Base-by-base conservation (phyloP, 2,113 vertebrate genomes). In the Spheniscus mendiculus region DNA sequence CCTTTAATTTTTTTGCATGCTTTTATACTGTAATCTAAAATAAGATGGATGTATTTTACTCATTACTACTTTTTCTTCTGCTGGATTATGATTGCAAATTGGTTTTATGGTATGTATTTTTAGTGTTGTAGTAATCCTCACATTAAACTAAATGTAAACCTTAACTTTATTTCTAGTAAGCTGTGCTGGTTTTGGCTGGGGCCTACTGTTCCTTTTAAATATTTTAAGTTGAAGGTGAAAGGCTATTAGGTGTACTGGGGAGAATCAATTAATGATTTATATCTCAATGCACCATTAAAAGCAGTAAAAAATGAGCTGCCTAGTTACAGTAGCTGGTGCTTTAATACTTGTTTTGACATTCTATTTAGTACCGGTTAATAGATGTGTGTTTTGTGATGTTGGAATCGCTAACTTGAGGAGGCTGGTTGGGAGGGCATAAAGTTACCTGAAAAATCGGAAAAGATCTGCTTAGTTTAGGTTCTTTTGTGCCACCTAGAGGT, bases 401-500 rank as follows among this genome's bases (percentile, higher is more conserved):
- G 15, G 34, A 88, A 71, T 62, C 90, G 15, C 30, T 88, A 38
- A 72, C 9, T 82, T 66, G 78, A 45, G 34, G 44, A 69, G 34
- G 12, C 42, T 88, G n/a, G 38, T 61, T 80, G 32, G 53, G 18
- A 92, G 22, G 5, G 11, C 15, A 4, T 36, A 65, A 29, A 2
- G 4, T 78, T 70, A 74, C 36, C 27, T 53, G 12, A 65, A 53
- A 49, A 56, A 36, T 26, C 5, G 14, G 18, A 32, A 53, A 50
- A 87, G 27, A 12, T 16, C 15, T 61, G 22, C 38, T 63, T 83
- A 49, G 40, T 36, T 77, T 67, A 84, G 14, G 81, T 70, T 90
- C 69, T 97, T 78, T 94, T 96, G 59, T 97, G 96, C 98, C 97
- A 97, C 80, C 98, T 98, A 98, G 84, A 94, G 98, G 96, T 95